A percentile compares a stretch with the other conserved stretches of the same genome.
phyloP scores from a whole-genome alignment of 2,113 vertebrate genomes.

The Pionites leucogaster region DNA sequence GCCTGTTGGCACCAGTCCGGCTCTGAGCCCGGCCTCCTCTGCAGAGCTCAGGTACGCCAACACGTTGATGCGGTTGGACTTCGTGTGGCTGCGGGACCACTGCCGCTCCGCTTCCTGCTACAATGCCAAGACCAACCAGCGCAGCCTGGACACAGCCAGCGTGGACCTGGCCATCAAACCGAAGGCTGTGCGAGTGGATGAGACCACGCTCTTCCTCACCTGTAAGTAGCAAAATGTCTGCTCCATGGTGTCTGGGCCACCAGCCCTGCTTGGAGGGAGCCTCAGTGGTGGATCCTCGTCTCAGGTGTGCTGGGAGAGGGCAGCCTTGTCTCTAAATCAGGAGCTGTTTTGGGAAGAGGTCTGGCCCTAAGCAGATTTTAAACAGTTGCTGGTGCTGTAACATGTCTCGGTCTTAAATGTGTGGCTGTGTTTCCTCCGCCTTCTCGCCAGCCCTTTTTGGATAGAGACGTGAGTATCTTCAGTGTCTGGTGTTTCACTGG shows the following conservation, averaged over 20 bases:
- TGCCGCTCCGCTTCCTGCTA: slow-evolving; percentile 87
- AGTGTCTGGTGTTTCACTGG: background rate
- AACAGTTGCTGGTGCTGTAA: background rate
- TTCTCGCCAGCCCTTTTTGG: background rate
- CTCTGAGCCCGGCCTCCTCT: background rate
- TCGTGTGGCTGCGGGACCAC: slow-evolving; percentile 93
- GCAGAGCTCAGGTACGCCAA: slow-evolving; percentile 78
- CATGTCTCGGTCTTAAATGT: background rate
- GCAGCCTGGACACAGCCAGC: slow-evolving; percentile 86
- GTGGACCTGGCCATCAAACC: slow-evolving; percentile 87
- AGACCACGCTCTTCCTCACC: slow-evolving; percentile 80
- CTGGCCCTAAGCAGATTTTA: background rate
- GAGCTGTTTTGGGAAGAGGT: background rate
- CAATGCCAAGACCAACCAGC: slow-evolving; percentile 86
- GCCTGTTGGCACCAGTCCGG: background rate
- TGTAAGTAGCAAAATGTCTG: slow-evolving; percentile 74
- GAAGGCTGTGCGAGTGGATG: slow-evolving; percentile 70
- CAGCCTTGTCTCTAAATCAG: background rate
- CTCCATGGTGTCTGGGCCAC: rapidly evolving
- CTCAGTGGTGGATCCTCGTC: rapidly evolving
- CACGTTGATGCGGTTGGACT: slow-evolving; percentile 82
- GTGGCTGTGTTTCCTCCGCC: background rate
- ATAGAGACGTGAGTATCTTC: background rate
- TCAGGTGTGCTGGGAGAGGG: background rate
- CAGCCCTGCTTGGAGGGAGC: background rate